Evolutionary conservation across 2,888 invertebrate species (phyloP).

Genomic region (Saturnia pavonia): DNA sequence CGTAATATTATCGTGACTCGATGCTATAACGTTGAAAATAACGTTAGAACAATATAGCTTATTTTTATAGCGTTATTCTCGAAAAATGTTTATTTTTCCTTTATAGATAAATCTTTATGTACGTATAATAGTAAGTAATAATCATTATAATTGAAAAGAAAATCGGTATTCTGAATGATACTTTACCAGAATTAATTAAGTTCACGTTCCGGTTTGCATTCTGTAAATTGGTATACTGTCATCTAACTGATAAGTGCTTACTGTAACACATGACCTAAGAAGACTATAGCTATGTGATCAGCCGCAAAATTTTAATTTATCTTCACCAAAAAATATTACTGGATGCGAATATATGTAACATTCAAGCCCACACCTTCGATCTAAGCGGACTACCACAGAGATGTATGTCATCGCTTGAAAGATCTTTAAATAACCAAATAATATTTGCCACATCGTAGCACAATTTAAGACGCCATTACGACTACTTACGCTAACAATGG

Average conservation of each 20-base stretch:
- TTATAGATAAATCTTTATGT: not conserved
- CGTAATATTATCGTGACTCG: not conserved
- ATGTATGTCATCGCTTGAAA: not conserved
- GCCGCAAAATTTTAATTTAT: too few relatives aligned
- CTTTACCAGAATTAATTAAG: too few relatives aligned
- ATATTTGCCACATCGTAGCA: not conserved
- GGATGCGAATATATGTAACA: too few relatives aligned
- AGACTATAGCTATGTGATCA: too few relatives aligned
- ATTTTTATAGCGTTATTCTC: not conserved
- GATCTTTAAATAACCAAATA: not conserved
- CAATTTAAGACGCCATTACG: not conserved
- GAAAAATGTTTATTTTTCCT: not conserved
- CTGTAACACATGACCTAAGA: too few relatives aligned
- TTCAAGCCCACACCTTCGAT: not conserved
- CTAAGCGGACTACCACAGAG: not conserved
- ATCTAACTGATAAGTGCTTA: too few relatives aligned
- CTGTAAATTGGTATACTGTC: too few relatives aligned
- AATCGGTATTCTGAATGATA: too few relatives aligned
- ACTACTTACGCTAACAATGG: not conserved
- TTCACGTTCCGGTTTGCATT: too few relatives aligned
- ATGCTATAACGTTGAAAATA: conserved; percentile 2
- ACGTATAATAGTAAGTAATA: too few relatives aligned
- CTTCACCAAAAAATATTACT: too few relatives aligned
- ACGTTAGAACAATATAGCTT: not conserved
- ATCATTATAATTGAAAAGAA: too few relatives aligned